Evolutionary conservation across 2,888 invertebrate genomes (phyloP), one percentile per base, ranked within the genome.

Genomic region (Lithophane ornitopus): DNA sequence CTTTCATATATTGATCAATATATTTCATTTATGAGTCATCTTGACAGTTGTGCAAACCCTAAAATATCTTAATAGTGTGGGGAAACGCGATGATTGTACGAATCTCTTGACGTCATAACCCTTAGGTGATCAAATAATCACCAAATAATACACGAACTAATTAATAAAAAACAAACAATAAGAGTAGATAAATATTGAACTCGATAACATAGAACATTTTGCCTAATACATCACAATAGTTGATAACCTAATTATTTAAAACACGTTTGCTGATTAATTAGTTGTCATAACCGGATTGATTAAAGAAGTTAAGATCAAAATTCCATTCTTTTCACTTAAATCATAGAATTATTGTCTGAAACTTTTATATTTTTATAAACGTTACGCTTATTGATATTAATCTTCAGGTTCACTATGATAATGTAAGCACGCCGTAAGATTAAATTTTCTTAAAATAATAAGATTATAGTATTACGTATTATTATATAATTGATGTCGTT

Each of bases 221-320:
- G 28, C 19, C 6, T 49, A 54, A 80, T 56, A 56, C 58, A 67
- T 70, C 59, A 70, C 4, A 59, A 28, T 14, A 68, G 8, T 61
- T 56, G 80, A 70, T 82, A 84, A 84, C 66, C 80, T 75, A 70
- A 70, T 84, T 75, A 80, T 49, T 49, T 41, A 58, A 59, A 56
- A 69, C 41, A 22, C 28, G 28, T 68, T 52, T 54, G 22, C 28
- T 44, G 46, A 58, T 69, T 74, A n/a, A 70, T 70, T 46, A 7
- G 46, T 54, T 71, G 46, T 54, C 3, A 67, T 44, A 70, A 75
- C 80, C 75, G 80, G 66, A 59, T 84, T 49, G 34, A 75, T 56
- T 80, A 39, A 46, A 28, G 1, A 39, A 46, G 14, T 39, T 65
- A 1, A 44, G 28, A 56, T 19, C 11, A 34, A 28, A 26, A 19